phyloP scores from a whole-genome alignment of 2,888 invertebrate species.

The Shargacucullia verbasci region DNA sequence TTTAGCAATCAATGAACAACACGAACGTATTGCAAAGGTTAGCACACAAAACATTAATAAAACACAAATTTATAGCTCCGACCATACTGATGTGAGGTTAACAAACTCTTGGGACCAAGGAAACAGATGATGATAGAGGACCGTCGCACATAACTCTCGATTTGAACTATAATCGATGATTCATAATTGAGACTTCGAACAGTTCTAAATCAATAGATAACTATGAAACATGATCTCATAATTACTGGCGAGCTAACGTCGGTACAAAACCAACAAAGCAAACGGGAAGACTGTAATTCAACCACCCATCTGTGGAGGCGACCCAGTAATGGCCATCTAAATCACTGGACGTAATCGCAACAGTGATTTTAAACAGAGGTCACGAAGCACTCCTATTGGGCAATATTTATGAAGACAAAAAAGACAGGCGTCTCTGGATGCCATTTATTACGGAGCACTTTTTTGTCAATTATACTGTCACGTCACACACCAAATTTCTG shows the following conservation, averaged over 20 bases:
- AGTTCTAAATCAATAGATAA: slow-evolving; percentile 85
- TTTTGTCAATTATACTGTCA: slow-evolving; percentile 75
- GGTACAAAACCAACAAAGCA: slow-evolving; percentile 82
- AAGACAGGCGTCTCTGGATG: slow-evolving; percentile 66
- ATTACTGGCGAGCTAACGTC: slow-evolving; percentile 79
- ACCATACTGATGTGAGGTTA: slow-evolving; percentile 66
- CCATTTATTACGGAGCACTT: slow-evolving; percentile 73
- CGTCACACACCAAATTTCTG: slow-evolving; percentile 67
- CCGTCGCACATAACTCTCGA: slow-evolving; percentile 77
- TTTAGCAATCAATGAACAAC: slow-evolving; percentile 50
- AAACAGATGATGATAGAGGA: slow-evolving; percentile 76
- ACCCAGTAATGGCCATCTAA: slow-evolving; percentile 83
- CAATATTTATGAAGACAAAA: slow-evolving; percentile 81
- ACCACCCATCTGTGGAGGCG: slow-evolving; percentile 81
- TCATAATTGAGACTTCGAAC: slow-evolving; percentile 84
- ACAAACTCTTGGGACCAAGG: slow-evolving; percentile 67
- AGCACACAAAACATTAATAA: slow-evolving; percentile 61
- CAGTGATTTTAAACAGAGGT: slow-evolving; percentile 83
- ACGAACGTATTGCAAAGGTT: slow-evolving; percentile 55
- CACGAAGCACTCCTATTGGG: slow-evolving; percentile 80
- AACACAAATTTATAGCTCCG: slow-evolving; percentile 59
- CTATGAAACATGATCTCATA: slow-evolving; percentile 86
- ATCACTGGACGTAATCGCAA: slow-evolving; percentile 84
- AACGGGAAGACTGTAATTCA: slow-evolving; percentile 83
- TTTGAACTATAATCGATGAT: slow-evolving; percentile 79